Base-by-base conservation (phyloP, 2,888 invertebrate species). In the Nasonia oneida region DNA sequence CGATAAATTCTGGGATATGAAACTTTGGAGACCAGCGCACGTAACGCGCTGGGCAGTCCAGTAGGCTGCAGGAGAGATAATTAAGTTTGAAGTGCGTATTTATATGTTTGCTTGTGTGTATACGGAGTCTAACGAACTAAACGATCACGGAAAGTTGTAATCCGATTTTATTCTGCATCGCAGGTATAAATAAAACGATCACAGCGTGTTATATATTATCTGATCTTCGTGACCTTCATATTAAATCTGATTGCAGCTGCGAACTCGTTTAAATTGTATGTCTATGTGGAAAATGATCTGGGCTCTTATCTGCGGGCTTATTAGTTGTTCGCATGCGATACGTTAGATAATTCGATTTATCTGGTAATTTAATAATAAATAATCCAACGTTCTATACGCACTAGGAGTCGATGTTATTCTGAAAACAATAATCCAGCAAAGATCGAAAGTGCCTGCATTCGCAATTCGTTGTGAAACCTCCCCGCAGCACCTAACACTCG, bases 1-100 rank as follows among this genome's bases (percentile, higher is more conserved):
- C n/a, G n/a, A 61, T 18, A 61, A 61, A 8, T 61, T 61, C n/a
- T 61, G n/a, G 57, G 57, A 61, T 61, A 61, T n/a, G 57, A 61
- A 8, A 61, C 57, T n/a, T n/a, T 18, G 57, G 57, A 61, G 8
- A 61, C 57, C n/a, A 29, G 29, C 10, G 12, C 42, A 53, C 14
- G 53, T 18, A 53, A 53, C 15, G 18, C 29, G 29, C 29, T n/a
- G 53, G 15, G 18, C 53, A 4, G 53, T 47, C 47, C 29, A 29
- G 29, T 47, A 10, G 47, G 14, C 57, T 57, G 57, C 57, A 57
- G 15, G 15, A 57, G 6, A 57, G 57, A 57, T 57, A n/a, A 57
- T 57, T 57, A 57, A 57, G n/a, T 57, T 57, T 42, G 42, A 42
- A 57, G 18, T 57, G 6, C 57, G 2, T 18, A 53, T 53, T 61